Evolutionary conservation across 2,113 vertebrate species (phyloP), one percentile per base, ranked within the genome.

Genomic region (Bagarius yarrelli): DNA sequence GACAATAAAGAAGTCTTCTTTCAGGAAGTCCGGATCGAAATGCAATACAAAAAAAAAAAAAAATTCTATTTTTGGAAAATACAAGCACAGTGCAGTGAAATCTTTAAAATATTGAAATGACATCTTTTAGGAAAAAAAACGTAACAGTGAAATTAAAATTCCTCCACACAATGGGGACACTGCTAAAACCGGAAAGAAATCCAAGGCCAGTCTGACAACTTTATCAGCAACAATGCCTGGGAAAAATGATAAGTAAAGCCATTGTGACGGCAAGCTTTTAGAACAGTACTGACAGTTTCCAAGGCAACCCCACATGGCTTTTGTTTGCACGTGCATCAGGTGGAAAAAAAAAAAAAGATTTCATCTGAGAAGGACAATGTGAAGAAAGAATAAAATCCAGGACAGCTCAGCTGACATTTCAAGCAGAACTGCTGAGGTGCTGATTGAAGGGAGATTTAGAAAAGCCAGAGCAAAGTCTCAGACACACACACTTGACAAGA

Each of bases 201-300:
- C 55, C 53, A 59, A 76, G 74, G 59, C 59, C 57, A 55, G 81
- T 63, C 67, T 19, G 27, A 50, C 67, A 25, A 67, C 81, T 67
- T 36, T n/a, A 52, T 55, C 19, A 73, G 71, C 70, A 67, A 44
- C 34, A 83, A 64, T 75, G 30, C 67, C 44, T 66, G 16, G 21
- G 40, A 70, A 34, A 80, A 79, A 16, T 14, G 27, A 80, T 56
- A 78, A 81, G 25, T 57, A 30, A 87, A 80, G 79, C 71, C 70
- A 81, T 85, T 86, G 52, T 80, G 74, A 83, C 72, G 75, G 71
- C 73, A 73, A 16, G 71, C 72, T 72, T 84, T 83, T 72, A 74
- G 34, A 83, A 86, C 70, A 57, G 74, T n/a, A 69, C 66, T 71
- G 84, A 83, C 84, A 76, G 87, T 89, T 89, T 87, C 87, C 87